Conservation (phyloP, 2,797 vertebrate species). For the Scolopax rusticola region DNA sequence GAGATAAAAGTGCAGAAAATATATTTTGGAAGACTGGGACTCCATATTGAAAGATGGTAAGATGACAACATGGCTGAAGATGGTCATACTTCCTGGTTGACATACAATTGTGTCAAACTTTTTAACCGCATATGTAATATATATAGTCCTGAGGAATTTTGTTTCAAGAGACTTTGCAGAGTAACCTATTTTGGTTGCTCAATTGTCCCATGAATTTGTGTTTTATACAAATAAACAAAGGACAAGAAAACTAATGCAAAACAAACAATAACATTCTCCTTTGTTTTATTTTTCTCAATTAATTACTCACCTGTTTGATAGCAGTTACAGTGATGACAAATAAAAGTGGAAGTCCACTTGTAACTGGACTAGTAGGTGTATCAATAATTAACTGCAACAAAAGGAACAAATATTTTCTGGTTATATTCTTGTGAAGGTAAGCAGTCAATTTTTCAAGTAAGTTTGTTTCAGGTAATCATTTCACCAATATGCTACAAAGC, state of each 20-base stretch:
- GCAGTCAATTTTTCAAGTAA: background rate
- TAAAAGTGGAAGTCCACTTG: slow-evolving; percentile 94
- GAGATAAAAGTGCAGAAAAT: background rate
- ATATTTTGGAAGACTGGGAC: background rate
- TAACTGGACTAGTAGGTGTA: slow-evolving; percentile 96
- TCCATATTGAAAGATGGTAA: background rate
- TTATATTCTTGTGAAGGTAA: background rate
- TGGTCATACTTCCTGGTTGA: background rate
- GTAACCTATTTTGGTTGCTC: background rate
- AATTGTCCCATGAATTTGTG: background rate
- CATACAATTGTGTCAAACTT: background rate
- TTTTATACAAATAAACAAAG: background rate
- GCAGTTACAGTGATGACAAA: slow-evolving; percentile 98
- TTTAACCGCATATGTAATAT: background rate
- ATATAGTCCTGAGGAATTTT: background rate
- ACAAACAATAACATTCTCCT: background rate
- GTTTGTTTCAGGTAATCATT: background rate
- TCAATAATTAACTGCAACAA: slow-evolving; percentile 92
- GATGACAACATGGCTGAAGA: background rate
- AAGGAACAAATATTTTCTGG: background rate
- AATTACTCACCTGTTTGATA: slow-evolving; percentile 92
- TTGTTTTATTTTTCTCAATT: background rate
- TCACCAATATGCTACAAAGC: background rate
- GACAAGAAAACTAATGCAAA: background rate
- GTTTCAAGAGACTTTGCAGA: background rate